These are phyloP conservation scores for Callospermophilus lateralis DNA, from an alignment of 2,113 vertebrate species.

Conservation along the genomic window DNA sequence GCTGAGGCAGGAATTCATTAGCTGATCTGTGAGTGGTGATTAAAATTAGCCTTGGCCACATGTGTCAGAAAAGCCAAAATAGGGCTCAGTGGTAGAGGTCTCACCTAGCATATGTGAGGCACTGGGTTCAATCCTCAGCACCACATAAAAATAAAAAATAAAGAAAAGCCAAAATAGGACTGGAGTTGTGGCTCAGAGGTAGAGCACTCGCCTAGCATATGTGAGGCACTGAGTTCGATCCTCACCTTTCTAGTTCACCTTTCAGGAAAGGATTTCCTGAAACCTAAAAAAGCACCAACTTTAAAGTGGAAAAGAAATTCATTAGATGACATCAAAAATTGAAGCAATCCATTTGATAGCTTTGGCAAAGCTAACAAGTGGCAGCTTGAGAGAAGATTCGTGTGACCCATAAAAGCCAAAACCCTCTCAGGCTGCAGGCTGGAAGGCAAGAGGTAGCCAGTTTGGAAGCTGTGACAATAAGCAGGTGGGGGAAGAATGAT, in stretches of 20 bases:
- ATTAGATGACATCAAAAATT: neutral
- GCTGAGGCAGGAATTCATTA: neutral
- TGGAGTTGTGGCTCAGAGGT: no score
- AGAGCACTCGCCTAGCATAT: no score
- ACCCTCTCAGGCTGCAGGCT: neutral
- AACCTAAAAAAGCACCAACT: neutral
- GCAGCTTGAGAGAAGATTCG: neutral
- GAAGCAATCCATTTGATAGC: neutral
- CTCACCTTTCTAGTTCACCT: no score
- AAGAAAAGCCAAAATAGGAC: no score
- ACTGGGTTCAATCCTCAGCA: no score
- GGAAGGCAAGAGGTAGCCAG: neutral
- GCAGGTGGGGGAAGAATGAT: neutral
- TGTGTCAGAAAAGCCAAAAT: conserved; percentile 29
- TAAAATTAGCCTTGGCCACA: neutral
- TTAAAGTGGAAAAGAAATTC: neutral
- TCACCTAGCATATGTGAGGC: no score
- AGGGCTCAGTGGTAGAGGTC: no score
- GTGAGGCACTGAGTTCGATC: no score
- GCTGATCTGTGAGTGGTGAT: neutral
- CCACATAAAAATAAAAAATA: no score
- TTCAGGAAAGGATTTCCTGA: neutral
- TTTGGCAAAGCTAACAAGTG: neutral
- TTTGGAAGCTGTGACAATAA: neutral
- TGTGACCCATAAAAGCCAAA: neutral